Evolutionary conservation across 2,797 vertebrate genomes (phyloP).

Genomic region (Sciaenops ocellatus): DNA sequence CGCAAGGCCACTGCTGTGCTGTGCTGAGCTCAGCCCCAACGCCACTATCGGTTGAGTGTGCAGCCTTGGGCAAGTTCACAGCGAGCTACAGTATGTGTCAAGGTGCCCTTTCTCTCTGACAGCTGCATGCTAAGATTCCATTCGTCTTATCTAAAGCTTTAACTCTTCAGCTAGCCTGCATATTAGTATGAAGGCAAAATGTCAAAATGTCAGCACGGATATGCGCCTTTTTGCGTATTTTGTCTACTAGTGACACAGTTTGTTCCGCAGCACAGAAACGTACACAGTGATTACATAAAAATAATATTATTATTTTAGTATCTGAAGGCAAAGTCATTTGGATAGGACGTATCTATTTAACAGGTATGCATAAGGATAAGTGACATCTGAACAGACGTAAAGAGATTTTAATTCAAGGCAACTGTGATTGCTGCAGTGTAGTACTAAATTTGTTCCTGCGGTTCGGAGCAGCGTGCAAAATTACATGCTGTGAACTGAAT

Average conservation of each 20-base stretch:
- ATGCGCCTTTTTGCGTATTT: background rate
- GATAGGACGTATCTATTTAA: constrained; percentile 41
- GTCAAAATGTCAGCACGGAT: background rate
- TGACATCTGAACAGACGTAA: constrained; percentile 15
- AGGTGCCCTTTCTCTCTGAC: constrained; percentile 78
- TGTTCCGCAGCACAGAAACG: background rate
- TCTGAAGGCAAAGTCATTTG: background rate
- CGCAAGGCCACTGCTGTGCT: constrained; percentile 58
- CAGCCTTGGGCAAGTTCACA: constrained; percentile 72
- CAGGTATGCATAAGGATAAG: constrained; percentile 24
- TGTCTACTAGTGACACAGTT: background rate
- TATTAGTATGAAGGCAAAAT: constrained; percentile 12
- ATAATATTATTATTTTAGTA: constrained; percentile 29
- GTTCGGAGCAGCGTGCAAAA: constrained; percentile 40
- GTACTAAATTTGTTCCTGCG: constrained; percentile 45
- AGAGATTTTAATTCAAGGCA: constrained; percentile 56
- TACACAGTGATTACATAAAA: background rate
- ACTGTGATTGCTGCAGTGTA: constrained; percentile 24
- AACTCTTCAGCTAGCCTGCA: constrained; percentile 42
- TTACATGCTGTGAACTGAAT: constrained; percentile 59
- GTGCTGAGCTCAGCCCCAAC: constrained; percentile 47
- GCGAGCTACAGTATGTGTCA: constrained; percentile 75
- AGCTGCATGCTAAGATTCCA: constrained; percentile 74
- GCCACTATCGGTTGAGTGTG: constrained; percentile 63
- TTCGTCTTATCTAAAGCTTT: constrained; percentile 54